A percentile compares a stretch with the other conserved stretches of the same genome.
These are phyloP conservation scores for Orthonevra nobilis DNA, from an alignment of 2,888 invertebrate genomes.

Conservation along the genomic window DNA sequence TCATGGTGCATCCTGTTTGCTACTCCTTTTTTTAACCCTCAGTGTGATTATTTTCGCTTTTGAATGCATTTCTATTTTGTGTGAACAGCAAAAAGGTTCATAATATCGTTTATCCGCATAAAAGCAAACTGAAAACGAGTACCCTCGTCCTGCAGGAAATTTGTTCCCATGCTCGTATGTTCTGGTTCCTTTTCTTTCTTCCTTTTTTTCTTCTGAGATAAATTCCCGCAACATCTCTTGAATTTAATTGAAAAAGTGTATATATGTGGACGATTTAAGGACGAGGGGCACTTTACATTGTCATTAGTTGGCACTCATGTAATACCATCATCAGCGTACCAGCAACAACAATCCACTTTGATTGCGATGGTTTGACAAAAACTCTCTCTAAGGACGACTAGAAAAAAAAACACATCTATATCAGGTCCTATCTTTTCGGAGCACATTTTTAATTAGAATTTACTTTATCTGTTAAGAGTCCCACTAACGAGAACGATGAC, in stretches of 20 bases:
- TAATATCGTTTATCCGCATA: neutral
- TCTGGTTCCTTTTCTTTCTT: too few species aligned
- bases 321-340: constrained; percentile 9
- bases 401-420: neutral
- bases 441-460: constrained; percentile 44
- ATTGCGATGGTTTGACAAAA: constrained; percentile 12
- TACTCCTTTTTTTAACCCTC: too few species aligned
- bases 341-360: constrained; percentile 14
- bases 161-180: too few species aligned
- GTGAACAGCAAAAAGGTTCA: constrained; percentile 10
- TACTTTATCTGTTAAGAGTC: constrained; percentile 1
- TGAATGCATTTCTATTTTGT: constrained; percentile 6
- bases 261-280: neutral
- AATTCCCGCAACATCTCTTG: constrained; percentile 5
- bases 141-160: neutral
- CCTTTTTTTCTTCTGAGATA: too few species aligned
- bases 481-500: neutral
- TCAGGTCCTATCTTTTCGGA: neutral
- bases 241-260: constrained; percentile 41
- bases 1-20: neutral
- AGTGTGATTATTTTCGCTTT: neutral
- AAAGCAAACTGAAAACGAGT: neutral
- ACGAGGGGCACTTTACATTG: constrained; percentile 1
- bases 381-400: neutral
- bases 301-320: constrained; percentile 42